Evolutionary conservation across 1,140 invertebrate species (phyloP).

Genomic region (Scaptomyza hsui): DNA sequence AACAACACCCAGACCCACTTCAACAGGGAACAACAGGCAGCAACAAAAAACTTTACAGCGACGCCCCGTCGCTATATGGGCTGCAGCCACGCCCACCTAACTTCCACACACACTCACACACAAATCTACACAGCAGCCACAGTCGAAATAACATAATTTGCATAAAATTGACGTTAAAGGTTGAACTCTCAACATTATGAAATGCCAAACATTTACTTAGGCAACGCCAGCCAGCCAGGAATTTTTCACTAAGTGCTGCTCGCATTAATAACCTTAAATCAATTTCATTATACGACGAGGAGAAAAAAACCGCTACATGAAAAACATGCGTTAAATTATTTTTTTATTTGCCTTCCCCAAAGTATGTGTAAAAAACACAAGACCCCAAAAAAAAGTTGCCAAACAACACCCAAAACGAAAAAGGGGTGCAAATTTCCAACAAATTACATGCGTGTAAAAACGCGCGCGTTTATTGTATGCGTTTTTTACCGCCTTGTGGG

Average conservation of each 20-base stretch:
- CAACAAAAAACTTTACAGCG: constrained; percentile 56
- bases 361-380: constrained; percentile 31
- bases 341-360: constrained; percentile 69
- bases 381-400: no score
- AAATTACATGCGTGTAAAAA: constrained; percentile 77
- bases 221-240: constrained; percentile 33
- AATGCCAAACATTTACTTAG: constrained; percentile 82
- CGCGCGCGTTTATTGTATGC: constrained; percentile 34
- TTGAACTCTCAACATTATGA: constrained; percentile 64
- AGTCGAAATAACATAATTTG: constrained; percentile 81
- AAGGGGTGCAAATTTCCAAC: constrained; percentile 56
- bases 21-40: not conserved
- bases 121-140: constrained; percentile 27
- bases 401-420: constrained; percentile 19
- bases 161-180: constrained; percentile 84
- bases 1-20: constrained; percentile 67
- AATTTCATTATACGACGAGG: constrained; percentile 70
- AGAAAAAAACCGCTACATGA: constrained; percentile 25
- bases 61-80: constrained; percentile 69
- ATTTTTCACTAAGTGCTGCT: constrained; percentile 47
- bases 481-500: constrained; percentile 15
- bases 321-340: constrained; percentile 83
- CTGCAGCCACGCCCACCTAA: constrained; percentile 56
- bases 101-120: constrained; percentile 14
- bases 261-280: constrained; percentile 83